Percentiles rank a stretch among this genome's conserved stretches.
phyloP scores from a whole-genome alignment of 2,888 invertebrate genomes.

The Zeuzera pyrina region DNA sequence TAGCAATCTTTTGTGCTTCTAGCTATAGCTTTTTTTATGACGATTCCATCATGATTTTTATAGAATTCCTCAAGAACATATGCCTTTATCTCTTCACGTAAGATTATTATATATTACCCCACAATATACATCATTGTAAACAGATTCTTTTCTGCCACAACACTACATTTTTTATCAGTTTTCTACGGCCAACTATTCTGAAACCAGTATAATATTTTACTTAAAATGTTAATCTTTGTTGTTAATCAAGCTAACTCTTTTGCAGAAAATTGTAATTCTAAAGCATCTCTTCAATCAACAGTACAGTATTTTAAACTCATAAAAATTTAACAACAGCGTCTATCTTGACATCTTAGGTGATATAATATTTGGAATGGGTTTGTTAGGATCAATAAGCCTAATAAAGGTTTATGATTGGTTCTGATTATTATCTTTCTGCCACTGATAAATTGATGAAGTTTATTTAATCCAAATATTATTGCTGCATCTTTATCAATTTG shows the following conservation, averaged over 20 bases:
- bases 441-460: constrained; percentile 20
- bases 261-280: neutral
- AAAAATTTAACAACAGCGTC: neutral
- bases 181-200: neutral
- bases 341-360: neutral
- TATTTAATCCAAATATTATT: constrained; percentile 26
- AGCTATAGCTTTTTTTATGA: too few species aligned
- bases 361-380: neutral
- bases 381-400: neutral
- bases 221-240: too few species aligned
- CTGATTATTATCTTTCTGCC: constrained; percentile 2
- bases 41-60: too few species aligned
- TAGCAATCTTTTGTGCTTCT: too few species aligned
- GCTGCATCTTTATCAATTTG: too few species aligned
- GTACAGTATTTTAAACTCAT: neutral
- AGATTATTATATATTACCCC: too few species aligned
- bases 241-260: neutral
- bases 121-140: too few species aligned
- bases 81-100: too few species aligned
- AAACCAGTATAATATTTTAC: neutral
- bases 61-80: too few species aligned
- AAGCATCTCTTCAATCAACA: neutral
- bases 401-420: neutral
- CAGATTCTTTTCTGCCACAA: too few species aligned
- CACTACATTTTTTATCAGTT: too few species aligned